A percentile compares a stretch with the other conserved stretches of the same genome.
These are phyloP conservation scores for Silvanus unidentatus DNA, from an alignment of 2,888 invertebrate species.

Conservation along the genomic window DNA sequence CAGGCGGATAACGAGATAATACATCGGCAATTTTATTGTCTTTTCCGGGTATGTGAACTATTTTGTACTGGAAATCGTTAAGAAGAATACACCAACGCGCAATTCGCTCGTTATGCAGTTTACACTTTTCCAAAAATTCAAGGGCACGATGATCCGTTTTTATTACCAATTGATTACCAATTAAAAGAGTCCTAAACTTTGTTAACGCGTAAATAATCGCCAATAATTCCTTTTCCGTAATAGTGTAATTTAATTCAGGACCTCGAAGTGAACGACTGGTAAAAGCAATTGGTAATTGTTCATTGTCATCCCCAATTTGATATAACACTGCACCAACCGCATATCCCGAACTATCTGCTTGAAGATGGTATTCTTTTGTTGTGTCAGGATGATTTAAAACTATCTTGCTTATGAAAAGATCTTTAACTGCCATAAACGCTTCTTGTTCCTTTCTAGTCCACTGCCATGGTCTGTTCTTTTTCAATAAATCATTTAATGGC, in stretches of 20 bases:
- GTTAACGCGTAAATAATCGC: constrained; percentile 12
- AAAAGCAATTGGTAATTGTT: constrained; percentile 13
- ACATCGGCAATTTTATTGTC: constrained; percentile 21
- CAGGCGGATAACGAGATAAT: constrained; percentile 11
- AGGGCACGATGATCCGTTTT: constrained; percentile 2
- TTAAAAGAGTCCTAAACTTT: constrained; percentile 9
- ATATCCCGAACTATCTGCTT: too few relatives aligned
- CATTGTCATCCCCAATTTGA: constrained; percentile 9
- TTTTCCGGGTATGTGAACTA: constrained; percentile 21
- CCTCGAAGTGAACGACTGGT: constrained; percentile 11
- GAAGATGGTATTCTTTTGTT: constrained; percentile 9
- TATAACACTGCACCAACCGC: constrained; percentile 2
- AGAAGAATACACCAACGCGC: constrained; percentile 21
- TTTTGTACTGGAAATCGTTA: constrained; percentile 19
- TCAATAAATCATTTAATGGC: constrained; percentile 14
- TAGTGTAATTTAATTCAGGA: constrained; percentile 16
- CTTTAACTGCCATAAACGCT: constrained; percentile 13
- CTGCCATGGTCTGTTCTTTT: constrained; percentile 11
- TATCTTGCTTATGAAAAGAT: constrained; percentile 10
- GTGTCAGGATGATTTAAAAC: constrained; percentile 17
- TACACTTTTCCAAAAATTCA: constrained; percentile 1
- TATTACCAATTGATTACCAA: background rate
- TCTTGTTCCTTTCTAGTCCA: constrained; percentile 12
- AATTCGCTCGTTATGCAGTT: constrained; percentile 15
- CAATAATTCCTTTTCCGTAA: constrained; percentile 18